Percentiles rank a stretch among this genome's conserved stretches.
Evolutionary conservation across 35 echinoderm and acorn worm species (phyloP).

Genomic region (Patiria miniata): DNA sequence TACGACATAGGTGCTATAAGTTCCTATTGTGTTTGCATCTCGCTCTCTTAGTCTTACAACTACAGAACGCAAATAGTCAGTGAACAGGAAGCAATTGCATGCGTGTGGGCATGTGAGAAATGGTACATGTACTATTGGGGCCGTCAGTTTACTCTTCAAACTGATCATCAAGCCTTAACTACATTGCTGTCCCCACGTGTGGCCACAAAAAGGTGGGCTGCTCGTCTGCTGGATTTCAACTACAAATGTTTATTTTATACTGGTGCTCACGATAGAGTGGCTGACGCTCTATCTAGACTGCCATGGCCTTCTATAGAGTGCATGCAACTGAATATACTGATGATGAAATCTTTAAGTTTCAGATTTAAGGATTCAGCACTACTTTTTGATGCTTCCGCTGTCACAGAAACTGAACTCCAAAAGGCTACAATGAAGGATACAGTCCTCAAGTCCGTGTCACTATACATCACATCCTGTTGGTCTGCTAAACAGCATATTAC

Average conservation of each 20-base stretch:
- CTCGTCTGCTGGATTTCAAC: too few relatives aligned
- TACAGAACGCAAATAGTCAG: too few relatives aligned
- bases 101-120: constrained; percentile 45
- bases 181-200: constrained; percentile 37
- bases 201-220: constrained; percentile 40
- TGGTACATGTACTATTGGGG: constrained; percentile 62
- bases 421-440: background rate
- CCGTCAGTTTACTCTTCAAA: constrained; percentile 50
- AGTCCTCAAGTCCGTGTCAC: background rate
- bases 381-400: too few relatives aligned
- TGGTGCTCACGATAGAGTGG: too few relatives aligned
- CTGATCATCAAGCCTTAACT: too few relatives aligned
- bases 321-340: background rate
- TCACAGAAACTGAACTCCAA: constrained; percentile 1
- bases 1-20: too few relatives aligned
- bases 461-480: background rate
- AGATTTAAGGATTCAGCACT: too few relatives aligned
- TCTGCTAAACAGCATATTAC: too few relatives aligned
- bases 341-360: background rate
- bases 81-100: constrained; percentile 34
- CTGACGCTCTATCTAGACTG: too few relatives aligned
- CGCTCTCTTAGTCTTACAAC: too few relatives aligned
- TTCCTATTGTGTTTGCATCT: too few relatives aligned
- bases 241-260: constrained; percentile 39
- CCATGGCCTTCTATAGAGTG: background rate